phyloP scores from a whole-genome alignment of 2,797 vertebrate genomes.

The Anguilla obscura region DNA sequence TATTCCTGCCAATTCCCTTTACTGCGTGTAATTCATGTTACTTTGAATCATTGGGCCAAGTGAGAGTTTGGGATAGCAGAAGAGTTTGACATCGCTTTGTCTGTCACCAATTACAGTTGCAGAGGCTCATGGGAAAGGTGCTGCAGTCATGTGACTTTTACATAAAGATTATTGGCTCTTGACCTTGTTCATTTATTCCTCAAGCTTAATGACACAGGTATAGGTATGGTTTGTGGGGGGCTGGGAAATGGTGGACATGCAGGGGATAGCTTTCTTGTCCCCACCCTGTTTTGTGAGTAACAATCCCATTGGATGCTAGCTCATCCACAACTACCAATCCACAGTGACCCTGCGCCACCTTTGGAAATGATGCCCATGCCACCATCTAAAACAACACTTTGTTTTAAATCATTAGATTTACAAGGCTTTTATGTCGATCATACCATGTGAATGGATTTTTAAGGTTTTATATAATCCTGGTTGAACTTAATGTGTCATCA shows the following conservation, averaged over 20 bases:
- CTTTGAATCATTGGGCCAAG: not conserved
- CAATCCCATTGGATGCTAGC: not conserved
- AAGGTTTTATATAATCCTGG: too few relatives aligned
- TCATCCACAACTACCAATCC: not conserved
- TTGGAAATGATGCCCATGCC: too few relatives aligned
- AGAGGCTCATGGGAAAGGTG: not conserved
- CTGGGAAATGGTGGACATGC: not conserved
- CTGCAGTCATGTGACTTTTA: not conserved
- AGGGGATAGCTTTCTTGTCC: not conserved
- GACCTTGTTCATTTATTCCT: not conserved
- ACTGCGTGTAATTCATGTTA: not conserved
- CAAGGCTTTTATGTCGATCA: too few relatives aligned
- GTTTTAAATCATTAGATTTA: too few relatives aligned
- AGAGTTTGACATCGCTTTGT: not conserved
- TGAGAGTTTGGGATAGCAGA: not conserved
- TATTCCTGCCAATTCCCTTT: too few relatives aligned
- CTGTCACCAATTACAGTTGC: not conserved
- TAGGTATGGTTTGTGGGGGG: not conserved
- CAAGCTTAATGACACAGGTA: not conserved
- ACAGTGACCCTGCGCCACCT: not conserved
- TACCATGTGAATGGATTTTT: too few relatives aligned
- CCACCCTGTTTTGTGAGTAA: not conserved
- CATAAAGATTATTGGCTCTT: not conserved
- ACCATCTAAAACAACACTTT: too few relatives aligned
- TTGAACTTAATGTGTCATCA: too few relatives aligned